A percentile compares a stretch with the other conserved stretches of the same genome.
Evolutionary conservation across 1,140 invertebrate species (phyloP).

Genomic region (Rhyacophila brunnea): DNA sequence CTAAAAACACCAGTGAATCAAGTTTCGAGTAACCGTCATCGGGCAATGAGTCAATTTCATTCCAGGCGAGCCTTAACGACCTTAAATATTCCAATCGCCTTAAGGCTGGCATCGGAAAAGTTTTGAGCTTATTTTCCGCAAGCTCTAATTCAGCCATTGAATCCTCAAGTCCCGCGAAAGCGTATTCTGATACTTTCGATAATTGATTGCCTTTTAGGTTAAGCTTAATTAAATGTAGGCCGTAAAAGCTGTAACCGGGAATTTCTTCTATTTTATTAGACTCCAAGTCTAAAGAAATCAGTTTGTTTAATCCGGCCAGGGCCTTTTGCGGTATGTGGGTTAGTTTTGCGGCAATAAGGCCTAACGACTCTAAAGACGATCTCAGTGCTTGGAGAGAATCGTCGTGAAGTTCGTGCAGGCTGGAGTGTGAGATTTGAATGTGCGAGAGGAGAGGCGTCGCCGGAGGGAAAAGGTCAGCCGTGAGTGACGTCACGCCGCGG

Average conservation of each 20-base stretch:
- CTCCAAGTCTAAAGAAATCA: constrained; percentile 80
- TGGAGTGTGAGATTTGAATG: constrained; percentile 80
- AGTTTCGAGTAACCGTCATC: constrained; percentile 71
- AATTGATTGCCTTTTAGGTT: constrained; percentile 82
- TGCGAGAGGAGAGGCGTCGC: constrained; percentile 70
- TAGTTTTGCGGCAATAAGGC: constrained; percentile 77
- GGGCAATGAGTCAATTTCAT: constrained; percentile 66
- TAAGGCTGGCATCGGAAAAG: constrained; percentile 78
- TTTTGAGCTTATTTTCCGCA: constrained; percentile 79
- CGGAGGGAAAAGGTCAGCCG: constrained; percentile 67
- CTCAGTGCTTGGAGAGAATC: constrained; percentile 71
- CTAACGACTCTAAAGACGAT: constrained; percentile 75
- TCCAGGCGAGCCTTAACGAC: constrained; percentile 77
- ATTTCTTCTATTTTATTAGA: constrained; percentile 80
- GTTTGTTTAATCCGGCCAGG: constrained; percentile 66
- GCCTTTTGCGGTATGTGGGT: constrained; percentile 79
- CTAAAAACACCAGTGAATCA: constrained; percentile 71
- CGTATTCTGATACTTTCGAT: constrained; percentile 76
- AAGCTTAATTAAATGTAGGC: constrained; percentile 75
- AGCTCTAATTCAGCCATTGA: constrained; percentile 80
- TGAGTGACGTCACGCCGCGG: constrained; percentile 68
- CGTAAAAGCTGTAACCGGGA: constrained; percentile 84
- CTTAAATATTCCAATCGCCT: constrained; percentile 71
- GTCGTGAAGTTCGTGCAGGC: constrained; percentile 71
- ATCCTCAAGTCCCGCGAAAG: constrained; percentile 80